Conservation (phyloP, 2,113 vertebrate genomes). For the Ptyas mucosa region DNA sequence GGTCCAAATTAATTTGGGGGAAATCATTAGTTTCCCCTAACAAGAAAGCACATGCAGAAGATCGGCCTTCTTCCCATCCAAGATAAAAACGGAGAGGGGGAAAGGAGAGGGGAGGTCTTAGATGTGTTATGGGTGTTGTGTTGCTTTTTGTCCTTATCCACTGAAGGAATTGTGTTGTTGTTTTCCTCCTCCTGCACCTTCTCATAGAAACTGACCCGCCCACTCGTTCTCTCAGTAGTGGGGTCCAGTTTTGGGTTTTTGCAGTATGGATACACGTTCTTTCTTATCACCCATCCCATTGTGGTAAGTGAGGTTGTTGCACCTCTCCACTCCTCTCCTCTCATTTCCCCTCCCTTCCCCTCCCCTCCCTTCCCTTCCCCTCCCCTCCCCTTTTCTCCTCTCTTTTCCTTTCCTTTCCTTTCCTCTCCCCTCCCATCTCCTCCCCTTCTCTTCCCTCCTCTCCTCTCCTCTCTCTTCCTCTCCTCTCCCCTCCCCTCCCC, state of each 20-base stretch:
- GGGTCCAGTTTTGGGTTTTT: background rate
- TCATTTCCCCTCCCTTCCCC: too few relatives aligned
- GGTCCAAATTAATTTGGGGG: background rate
- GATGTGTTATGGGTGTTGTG: background rate
- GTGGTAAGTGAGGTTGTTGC: background rate
- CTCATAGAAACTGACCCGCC: background rate
- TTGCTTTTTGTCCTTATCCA: background rate
- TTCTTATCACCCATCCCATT: accelerated
- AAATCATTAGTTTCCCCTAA: background rate
- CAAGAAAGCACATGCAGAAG: background rate
- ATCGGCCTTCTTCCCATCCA: background rate
- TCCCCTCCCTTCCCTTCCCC: too few relatives aligned
- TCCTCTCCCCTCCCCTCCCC: too few relatives aligned
- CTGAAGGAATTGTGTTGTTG: background rate
- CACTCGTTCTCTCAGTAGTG: background rate
- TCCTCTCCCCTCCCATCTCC: too few relatives aligned
- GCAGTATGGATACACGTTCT: background rate
- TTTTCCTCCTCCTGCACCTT: background rate
- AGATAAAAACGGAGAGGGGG: background rate
- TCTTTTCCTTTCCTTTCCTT: too few relatives aligned
- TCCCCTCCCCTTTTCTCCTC: too few relatives aligned
- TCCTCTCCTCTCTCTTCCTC: too few relatives aligned
- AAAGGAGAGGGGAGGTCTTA: background rate
- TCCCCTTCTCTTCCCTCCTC: too few relatives aligned
- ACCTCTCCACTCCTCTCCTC: background rate